A percentile compares a stretch with the other conserved stretches of the same genome.
Conservation (phyloP, 2,888 invertebrate species). For the Litoditis marina region DNA sequence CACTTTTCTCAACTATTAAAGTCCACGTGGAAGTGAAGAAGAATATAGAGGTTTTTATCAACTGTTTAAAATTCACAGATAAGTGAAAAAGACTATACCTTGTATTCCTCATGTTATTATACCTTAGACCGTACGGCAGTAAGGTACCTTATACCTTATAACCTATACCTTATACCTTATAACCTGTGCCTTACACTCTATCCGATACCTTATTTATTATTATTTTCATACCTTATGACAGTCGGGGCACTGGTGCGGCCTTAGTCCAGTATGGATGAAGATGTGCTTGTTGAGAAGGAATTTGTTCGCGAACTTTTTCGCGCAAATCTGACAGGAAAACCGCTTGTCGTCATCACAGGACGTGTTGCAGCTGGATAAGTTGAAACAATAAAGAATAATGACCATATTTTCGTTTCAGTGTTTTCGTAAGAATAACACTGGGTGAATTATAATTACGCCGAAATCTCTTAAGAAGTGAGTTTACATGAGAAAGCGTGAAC, state of each 20-base stretch:
- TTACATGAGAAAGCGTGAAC: not conserved
- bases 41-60: not conserved
- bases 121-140: not conserved
- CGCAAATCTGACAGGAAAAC: slow-evolving; percentile 13
- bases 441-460: not conserved
- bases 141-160: too few species aligned
- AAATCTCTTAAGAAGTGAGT: not conserved
- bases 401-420: too few species aligned
- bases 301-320: slow-evolving; percentile 19
- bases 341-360: slow-evolving; percentile 15
- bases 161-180: too few species aligned
- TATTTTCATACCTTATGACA: slow-evolving; percentile 17
- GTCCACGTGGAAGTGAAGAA: not conserved
- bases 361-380: too few species aligned
- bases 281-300: slow-evolving; percentile 20
- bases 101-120: too few species aligned
- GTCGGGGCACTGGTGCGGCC: slow-evolving; percentile 18
- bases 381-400: too few species aligned
- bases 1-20: too few species aligned
- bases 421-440: too few species aligned
- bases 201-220: too few species aligned
- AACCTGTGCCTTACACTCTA: too few species aligned
- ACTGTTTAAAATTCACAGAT: too few species aligned
- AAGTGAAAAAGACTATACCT: too few species aligned
- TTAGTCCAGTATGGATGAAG: slow-evolving; percentile 19